Evolutionary conservation across 2,888 invertebrate species (phyloP).

Genomic region (Coleophora flavipennella): DNA sequence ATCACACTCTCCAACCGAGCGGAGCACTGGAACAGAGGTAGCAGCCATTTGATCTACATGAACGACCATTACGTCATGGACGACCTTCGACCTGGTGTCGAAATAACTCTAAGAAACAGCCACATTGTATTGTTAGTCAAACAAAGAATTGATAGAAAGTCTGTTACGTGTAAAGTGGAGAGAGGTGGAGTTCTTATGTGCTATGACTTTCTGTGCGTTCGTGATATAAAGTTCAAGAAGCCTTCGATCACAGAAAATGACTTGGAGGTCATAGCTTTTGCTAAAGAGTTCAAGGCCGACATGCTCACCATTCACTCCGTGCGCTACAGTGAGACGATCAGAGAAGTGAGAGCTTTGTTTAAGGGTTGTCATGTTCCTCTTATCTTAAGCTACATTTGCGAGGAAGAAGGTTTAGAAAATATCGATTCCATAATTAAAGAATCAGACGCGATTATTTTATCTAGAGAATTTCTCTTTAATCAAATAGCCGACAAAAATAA

Average conservation of each 20-base stretch:
- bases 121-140: conserved; percentile 28
- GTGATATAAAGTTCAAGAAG: conserved; percentile 25
- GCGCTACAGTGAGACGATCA: conserved; percentile 20
- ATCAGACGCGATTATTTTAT: conserved; percentile 28
- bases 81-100: conserved; percentile 24
- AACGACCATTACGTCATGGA: conserved; percentile 30
- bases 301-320: conserved; percentile 30
- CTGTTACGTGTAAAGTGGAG: conserved; percentile 28
- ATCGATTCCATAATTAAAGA: conserved; percentile 35
- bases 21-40: conserved; percentile 29
- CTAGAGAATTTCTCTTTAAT: conserved; percentile 25
- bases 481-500: conserved; percentile 19
- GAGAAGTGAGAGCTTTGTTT: conserved; percentile 23
- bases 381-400: conserved; percentile 34
- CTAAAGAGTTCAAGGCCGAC: conserved; percentile 35
- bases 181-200: conserved; percentile 24
- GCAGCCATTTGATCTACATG: conserved; percentile 28
- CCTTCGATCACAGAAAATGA: conserved; percentile 31
- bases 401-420: conserved; percentile 38
- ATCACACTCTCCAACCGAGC: conserved; percentile 27
- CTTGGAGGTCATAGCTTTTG: conserved; percentile 32
- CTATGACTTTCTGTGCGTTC: conserved; percentile 26
- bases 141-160: conserved; percentile 20
- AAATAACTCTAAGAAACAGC: conserved; percentile 30
- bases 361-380: conserved; percentile 21